Evolutionary conservation across 2,797 vertebrate genomes (phyloP).

Genomic region (Schizopygopsis pylzovi): DNA sequence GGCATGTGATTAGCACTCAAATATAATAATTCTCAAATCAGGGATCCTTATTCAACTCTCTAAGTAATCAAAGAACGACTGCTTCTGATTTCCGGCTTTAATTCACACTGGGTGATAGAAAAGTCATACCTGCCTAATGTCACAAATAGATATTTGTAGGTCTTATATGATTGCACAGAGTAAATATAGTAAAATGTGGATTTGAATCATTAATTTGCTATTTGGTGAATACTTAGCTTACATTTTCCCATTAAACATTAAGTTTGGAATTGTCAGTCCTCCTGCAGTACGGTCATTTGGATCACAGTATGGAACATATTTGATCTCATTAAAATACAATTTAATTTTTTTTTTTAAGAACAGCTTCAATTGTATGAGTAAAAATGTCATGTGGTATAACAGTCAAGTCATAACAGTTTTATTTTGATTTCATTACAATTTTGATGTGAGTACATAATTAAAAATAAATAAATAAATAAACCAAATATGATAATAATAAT

Average conservation of each 20-base stretch:
- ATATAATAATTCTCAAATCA: conserved; percentile 30
- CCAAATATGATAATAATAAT: neutral
- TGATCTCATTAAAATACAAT: too few species aligned
- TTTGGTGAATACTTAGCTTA: neutral
- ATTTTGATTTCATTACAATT: too few species aligned
- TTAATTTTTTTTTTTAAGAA: too few species aligned
- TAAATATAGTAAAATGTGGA: neutral
- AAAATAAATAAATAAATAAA: neutral
- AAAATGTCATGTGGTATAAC: too few species aligned
- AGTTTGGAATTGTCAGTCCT: neutral
- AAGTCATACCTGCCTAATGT: neutral
- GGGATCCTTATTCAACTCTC: too few species aligned
- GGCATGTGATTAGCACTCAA: conserved; percentile 9
- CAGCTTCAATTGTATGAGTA: too few species aligned
- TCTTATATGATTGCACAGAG: neutral
- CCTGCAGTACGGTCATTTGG: neutral
- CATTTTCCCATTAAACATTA: neutral
- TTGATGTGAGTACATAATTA: too few species aligned
- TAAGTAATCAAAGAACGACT: conserved; percentile 1
- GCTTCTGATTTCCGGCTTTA: neutral
- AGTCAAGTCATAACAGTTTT: too few species aligned
- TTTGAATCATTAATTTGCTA: neutral
- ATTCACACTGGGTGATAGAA: neutral
- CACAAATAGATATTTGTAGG: neutral
- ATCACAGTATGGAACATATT: neutral